A percentile compares a stretch with the other conserved stretches of the same genome.
These are phyloP conservation scores for Helicolenus hilgendorfi DNA, from an alignment of 2,797 vertebrate genomes.

Conservation along the genomic window DNA sequence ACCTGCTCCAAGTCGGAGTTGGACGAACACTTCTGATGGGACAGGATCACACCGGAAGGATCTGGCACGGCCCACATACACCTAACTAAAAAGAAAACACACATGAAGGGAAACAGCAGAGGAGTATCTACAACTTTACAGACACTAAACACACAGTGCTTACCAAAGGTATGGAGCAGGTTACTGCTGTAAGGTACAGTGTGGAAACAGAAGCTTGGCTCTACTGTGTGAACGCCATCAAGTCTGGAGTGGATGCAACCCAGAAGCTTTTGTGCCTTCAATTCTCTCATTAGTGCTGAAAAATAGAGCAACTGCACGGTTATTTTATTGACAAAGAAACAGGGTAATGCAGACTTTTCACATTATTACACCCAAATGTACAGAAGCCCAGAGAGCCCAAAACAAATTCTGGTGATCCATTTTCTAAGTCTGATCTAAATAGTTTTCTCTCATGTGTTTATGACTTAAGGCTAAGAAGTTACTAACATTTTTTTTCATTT, in stretches of 20 bases:
- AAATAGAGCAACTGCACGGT: not conserved
- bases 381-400: not conserved
- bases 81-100: conserved; percentile 71
- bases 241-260: conserved; percentile 21
- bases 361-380: not conserved
- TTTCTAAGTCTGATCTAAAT: not conserved
- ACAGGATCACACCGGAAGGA: conserved; percentile 68
- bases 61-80: conserved; percentile 82
- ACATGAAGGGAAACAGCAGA: not conserved
- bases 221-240: not conserved
- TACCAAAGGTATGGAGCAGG: conserved; percentile 79
- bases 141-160: not conserved
- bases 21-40: conserved; percentile 41
- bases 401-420: not conserved
- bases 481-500: too few relatives aligned
- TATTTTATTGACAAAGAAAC: not conserved
- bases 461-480: too few relatives aligned
- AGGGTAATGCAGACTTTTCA: not conserved
- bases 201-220: conserved; percentile 75
- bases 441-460: too few relatives aligned
- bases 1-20: conserved; percentile 83
- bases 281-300: conserved; percentile 83
- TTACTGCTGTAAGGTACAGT: conserved; percentile 64
- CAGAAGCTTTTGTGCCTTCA: conserved; percentile 64
- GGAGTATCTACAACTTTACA: not conserved